Evolutionary conservation across 2,797 vertebrate genomes (phyloP).

Genomic region (Falco naumanni): DNA sequence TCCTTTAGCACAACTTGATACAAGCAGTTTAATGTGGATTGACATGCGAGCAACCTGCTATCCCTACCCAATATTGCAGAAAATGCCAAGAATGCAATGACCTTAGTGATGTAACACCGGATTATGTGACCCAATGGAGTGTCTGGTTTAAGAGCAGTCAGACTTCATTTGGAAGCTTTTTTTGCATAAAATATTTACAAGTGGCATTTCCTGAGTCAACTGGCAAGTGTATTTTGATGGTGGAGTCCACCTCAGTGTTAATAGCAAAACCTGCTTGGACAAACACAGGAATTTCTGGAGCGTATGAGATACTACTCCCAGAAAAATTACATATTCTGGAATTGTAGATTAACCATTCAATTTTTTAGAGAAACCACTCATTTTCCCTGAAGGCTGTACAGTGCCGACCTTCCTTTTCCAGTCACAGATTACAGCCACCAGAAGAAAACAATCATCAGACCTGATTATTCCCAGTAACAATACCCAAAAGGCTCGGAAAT

Average conservation of each 20-base stretch:
- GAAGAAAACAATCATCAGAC: background rate
- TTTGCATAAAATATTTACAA: background rate
- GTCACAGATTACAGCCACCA: background rate
- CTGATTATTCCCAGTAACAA: background rate
- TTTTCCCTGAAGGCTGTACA: background rate
- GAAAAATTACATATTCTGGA: background rate
- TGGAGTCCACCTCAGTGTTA: background rate
- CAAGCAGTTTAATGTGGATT: background rate
- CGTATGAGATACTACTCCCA: background rate
- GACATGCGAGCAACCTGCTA: background rate
- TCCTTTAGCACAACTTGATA: background rate
- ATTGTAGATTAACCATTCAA: background rate
- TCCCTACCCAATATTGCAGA: background rate
- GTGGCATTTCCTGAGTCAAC: background rate
- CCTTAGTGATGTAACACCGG: fast-evolving
- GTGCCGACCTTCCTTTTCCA: background rate
- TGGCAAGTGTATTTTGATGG: background rate
- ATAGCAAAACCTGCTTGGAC: background rate
- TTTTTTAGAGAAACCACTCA: background rate
- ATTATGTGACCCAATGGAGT: background rate
- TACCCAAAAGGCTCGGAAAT: background rate
- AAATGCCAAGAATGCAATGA: fast-evolving
- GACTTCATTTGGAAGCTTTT: background rate
- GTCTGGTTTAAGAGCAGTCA: background rate
- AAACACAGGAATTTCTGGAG: background rate